Conservation (phyloP, 2,888 invertebrate genomes). For the Tetropium fuscum region DNA sequence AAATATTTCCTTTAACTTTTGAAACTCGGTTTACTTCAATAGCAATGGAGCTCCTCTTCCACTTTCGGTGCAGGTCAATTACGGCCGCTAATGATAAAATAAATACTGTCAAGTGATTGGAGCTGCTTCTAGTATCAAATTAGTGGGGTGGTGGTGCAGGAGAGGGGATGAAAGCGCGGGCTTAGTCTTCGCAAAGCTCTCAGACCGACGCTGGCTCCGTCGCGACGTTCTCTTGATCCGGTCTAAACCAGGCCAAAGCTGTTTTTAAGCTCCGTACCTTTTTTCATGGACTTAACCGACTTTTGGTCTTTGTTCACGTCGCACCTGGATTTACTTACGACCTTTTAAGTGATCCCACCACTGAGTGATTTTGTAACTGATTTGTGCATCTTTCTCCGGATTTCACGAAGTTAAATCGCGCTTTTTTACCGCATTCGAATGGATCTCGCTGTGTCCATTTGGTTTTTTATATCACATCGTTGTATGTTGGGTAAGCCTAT, state of each 20-base stretch:
- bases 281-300: conserved; percentile 66
- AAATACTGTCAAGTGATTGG: conserved; percentile 61
- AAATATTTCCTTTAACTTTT: conserved; percentile 23
- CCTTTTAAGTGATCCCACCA: conserved; percentile 58
- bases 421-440: background rate
- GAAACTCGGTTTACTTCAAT: conserved; percentile 9
- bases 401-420: conserved; percentile 36
- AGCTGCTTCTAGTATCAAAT: conserved; percentile 56
- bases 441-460: background rate
- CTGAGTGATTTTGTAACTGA: conserved; percentile 51
- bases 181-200: conserved; percentile 66
- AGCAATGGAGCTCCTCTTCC: conserved; percentile 14
- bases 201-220: conserved; percentile 64
- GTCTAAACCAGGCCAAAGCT: conserved; percentile 66
- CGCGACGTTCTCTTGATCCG: conserved; percentile 68
- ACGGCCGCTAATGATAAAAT: conserved; percentile 63
- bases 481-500: conserved; percentile 8
- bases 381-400: conserved; percentile 58
- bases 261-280: conserved; percentile 66
- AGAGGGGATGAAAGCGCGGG: conserved; percentile 59
- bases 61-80: conserved; percentile 41
- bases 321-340: conserved; percentile 64
- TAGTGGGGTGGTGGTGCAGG: conserved; percentile 51
- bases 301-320: conserved; percentile 65
- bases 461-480: background rate